Base-by-base conservation (phyloP, 2,113 vertebrate genomes). In the Leptobrachium leishanense region DNA sequence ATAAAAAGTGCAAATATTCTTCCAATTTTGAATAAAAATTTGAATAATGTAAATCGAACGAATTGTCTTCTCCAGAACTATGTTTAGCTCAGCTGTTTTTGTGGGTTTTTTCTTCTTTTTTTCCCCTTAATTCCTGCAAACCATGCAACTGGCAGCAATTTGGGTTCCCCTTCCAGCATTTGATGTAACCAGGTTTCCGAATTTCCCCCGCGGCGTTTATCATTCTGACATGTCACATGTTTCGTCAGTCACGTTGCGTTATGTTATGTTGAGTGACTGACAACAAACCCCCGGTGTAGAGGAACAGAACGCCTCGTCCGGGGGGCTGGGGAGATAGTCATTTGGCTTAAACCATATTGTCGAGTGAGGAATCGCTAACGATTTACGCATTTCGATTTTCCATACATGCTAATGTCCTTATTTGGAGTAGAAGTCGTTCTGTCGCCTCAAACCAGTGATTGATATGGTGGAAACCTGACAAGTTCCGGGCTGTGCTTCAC, bases 161-260 rank as follows among this genome's bases (percentile, higher is more conserved):
- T 10, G 31, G 69, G 44, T 7, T 2, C 6, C 76, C 82, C 81
- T 84, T 81, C 0, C 55, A 81, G 57, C 46, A 80, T 3, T 74
- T 43, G 1, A 5, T 13, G 80, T 86, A 64, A 69, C 65, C 5
- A 1, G 39, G 10, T 82, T 84, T 81, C 79, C 20, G 62, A 73
- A 82, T 76, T 84, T 87, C 85, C 63, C 46, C 75, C 62, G 57
- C 15, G 41, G 82, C 77, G 50, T 53, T 66, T 81, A 82, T 83
- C 72, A 81, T 42, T 68, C 68, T 86, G 88, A 86, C 87, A 82
- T 83, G 76, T 78, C 84, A 86, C 85, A 84, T 81, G 77, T 82
- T 85, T 84, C 83, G 84, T 83, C 83, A 72, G 31, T 86, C 87
- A 85, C 77, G 74, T 67, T 72, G 73, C 50, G 71, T 86, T 85